Base-by-base conservation (phyloP, 2,113 vertebrate genomes). In the Serinus canaria region DNA sequence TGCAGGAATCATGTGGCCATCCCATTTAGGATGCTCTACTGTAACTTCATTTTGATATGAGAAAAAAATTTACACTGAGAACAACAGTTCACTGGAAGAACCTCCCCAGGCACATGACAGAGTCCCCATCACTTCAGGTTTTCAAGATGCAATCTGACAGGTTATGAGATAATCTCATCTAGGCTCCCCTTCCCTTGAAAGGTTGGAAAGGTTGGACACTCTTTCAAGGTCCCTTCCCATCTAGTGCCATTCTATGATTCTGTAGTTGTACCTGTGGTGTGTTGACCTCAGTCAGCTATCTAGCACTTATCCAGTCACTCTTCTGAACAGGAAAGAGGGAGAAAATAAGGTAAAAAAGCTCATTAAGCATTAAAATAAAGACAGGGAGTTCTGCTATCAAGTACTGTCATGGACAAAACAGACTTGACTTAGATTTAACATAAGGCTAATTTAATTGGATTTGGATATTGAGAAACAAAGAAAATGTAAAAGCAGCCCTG, bases 101-200 rank as follows among this genome's bases (percentile, higher is more conserved):
- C 10, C 11, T 67, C 9, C 12, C 6, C 10, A 56, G 19, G 8
- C 9, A 56, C 0, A 0, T 7, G 18, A 50, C 15, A 79, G 5
- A 60, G 9, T 23, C 3, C 9, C 8, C 41, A 31, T 46, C 20
- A 43, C 31, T 39, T 24, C 24, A 69, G 8, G 4, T 89, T 83
- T 89, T 47, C 44, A 74, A 41, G 44, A 44, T 39, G 6, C 8
- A 47, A 9, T 68, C 69, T 85, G 44, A 41, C 53, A 69, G 23
- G 25, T 56, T 64, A 49, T 23, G 16, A 64, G 49, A n/a, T 47
- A 79, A 72, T 41, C 41, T 79, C 49, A 56, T 35, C 37, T 21
- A 67, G 17, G 25, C 6, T 50, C 14, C 22, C 37, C 46, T 68
- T 27, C 43, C 11, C 35, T 49, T 27, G 10, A 39, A 69, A 44